Percentiles rank a stretch among this genome's conserved stretches.
Conservation (phyloP, 2,113 vertebrate species). For the Alouatta palliata region DNA sequence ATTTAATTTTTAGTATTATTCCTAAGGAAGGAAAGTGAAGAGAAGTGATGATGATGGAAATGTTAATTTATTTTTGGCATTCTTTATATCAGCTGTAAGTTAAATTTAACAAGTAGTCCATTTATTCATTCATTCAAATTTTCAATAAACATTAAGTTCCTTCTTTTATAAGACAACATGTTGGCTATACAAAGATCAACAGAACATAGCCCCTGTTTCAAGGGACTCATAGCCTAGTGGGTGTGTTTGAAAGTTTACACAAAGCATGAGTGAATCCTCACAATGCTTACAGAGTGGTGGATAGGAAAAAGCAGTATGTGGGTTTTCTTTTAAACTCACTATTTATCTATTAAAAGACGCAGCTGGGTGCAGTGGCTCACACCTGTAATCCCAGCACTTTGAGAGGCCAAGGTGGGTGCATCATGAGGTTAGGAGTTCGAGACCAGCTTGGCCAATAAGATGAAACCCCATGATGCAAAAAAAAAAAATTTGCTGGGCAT, state of each 20-base stretch:
- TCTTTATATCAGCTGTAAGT: neutral
- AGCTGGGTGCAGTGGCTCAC: too few relatives aligned
- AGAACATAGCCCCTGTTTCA: neutral
- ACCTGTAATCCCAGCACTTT: too few relatives aligned
- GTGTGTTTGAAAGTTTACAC: neutral
- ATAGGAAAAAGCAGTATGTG: neutral
- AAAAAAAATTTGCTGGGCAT: too few relatives aligned
- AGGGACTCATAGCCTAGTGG: neutral
- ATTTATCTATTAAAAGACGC: neutral
- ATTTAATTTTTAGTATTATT: neutral
- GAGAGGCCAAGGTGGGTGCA: too few relatives aligned
- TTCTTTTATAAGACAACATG: neutral
- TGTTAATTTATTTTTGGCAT: neutral
- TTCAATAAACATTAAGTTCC: neutral
- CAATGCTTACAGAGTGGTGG: neutral
- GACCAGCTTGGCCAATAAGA: too few relatives aligned
- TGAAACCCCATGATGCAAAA: too few relatives aligned
- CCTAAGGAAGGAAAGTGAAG: neutral
- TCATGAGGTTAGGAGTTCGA: too few relatives aligned
- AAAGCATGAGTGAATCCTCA: neutral
- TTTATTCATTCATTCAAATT: neutral
- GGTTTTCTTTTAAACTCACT: conserved; percentile 37
- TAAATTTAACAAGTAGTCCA: neutral
- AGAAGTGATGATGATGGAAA: neutral
- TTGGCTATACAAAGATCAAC: neutral